A percentile compares a stretch with the other conserved stretches of the same genome.
These are phyloP conservation scores for Microtus richardsoni DNA, from an alignment of 2,113 vertebrate species.

Conservation along the genomic window DNA sequence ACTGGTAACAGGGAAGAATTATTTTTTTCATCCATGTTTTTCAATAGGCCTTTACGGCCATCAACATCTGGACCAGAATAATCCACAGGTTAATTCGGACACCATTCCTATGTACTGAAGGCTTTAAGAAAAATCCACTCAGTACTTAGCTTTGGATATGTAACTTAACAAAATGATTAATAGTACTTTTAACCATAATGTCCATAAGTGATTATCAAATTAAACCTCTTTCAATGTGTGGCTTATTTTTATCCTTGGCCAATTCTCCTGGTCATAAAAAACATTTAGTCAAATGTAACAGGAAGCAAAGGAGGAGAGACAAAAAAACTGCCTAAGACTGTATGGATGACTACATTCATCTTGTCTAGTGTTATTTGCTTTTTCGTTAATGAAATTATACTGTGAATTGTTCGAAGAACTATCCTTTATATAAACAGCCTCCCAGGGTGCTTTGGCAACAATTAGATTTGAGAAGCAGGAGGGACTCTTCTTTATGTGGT, in stretches of 20 bases:
- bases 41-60: background rate
- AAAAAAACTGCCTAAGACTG: constrained; percentile 21
- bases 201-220: constrained; percentile 40
- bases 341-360: background rate
- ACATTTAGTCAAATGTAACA: constrained; percentile 53
- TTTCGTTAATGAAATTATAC: constrained; percentile 46
- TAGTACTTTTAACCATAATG: constrained; percentile 49
- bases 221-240: constrained; percentile 11
- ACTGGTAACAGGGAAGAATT: background rate
- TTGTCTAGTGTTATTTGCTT: background rate
- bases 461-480: constrained; percentile 41
- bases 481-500: constrained; percentile 22
- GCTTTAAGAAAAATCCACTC: background rate
- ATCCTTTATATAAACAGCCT: background rate
- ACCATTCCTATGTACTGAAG: accelerated
- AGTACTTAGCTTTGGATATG: background rate
- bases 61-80: background rate
- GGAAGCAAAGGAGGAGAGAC: constrained; percentile 26
- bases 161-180: constrained; percentile 27
- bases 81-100: background rate
- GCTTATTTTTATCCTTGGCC: constrained; percentile 4
- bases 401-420: background rate
- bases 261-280: constrained; percentile 40
- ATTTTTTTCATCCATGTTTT: background rate
- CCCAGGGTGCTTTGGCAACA: constrained; percentile 51